phyloP scores from a whole-genome alignment of 2,113 vertebrate genomes.

The Gobiocypris rarus region DNA sequence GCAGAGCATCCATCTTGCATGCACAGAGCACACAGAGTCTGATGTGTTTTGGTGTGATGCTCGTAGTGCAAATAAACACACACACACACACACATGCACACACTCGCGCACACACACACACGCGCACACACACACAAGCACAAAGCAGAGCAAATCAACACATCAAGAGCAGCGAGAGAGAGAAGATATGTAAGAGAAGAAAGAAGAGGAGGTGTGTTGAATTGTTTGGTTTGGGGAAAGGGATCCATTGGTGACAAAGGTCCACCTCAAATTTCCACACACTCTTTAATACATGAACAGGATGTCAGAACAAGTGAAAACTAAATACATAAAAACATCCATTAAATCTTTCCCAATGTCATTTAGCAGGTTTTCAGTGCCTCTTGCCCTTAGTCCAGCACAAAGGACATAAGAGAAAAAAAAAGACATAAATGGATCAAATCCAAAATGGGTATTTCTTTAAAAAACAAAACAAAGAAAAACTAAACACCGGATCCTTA shows the following conservation, averaged over 20 bases:
- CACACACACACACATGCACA: not conserved
- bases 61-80: constrained; percentile 66
- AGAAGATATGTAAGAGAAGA: constrained; percentile 49
- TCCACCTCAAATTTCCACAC: constrained; percentile 9
- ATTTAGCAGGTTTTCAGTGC: constrained; percentile 38
- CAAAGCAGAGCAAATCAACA: constrained; percentile 41
- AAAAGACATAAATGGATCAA: constrained; percentile 3
- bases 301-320: constrained; percentile 4
- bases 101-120: no score
- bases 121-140: not conserved
- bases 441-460: not conserved
- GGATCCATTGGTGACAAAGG: constrained; percentile 51
- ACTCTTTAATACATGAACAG: not conserved
- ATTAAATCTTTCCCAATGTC: constrained; percentile 12
- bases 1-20: constrained; percentile 64
- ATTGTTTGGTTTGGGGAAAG: constrained; percentile 30
- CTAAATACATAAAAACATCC: constrained; percentile 14
- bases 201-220: constrained; percentile 1
- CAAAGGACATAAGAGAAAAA: not conserved
- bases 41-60: constrained; percentile 72
- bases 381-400: constrained; percentile 18
- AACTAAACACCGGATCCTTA: not conserved
- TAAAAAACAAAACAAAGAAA: not conserved
- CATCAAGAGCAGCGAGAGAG: not conserved
- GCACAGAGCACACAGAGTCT: constrained; percentile 58